These are phyloP conservation scores for Allophyes oxyacanthae DNA, from an alignment of 2,888 invertebrate genomes.

Conservation along the genomic window DNA sequence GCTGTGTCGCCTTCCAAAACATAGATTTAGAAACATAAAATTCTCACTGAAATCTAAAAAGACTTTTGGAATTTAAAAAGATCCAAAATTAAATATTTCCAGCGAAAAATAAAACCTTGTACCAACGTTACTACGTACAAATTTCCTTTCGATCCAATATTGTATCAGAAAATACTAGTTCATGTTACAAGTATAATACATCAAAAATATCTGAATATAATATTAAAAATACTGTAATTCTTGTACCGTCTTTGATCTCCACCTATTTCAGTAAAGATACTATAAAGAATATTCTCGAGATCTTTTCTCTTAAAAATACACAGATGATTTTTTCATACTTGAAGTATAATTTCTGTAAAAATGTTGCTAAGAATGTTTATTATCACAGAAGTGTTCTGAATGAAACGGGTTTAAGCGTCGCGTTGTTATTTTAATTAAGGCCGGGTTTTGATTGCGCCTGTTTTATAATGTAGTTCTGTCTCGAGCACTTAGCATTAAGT, in stretches of 20 bases:
- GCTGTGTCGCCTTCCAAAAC: too few relatives aligned
- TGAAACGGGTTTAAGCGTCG: slow-evolving; percentile 22
- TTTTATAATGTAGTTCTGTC: slow-evolving; percentile 14
- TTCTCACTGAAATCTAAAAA: too few relatives aligned
- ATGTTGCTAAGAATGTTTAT: slow-evolving; percentile 37
- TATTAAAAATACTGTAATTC: slow-evolving; percentile 5
- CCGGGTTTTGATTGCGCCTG: slow-evolving; percentile 21
- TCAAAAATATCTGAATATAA: slow-evolving; percentile 10
- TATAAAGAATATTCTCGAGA: slow-evolving; percentile 13
- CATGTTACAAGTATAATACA: slow-evolving; percentile 11
- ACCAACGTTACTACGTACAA: not conserved
- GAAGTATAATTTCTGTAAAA: slow-evolving; percentile 34
- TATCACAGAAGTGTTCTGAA: slow-evolving; percentile 25
- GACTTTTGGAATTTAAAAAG: not conserved
- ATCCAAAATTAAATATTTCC: too few relatives aligned
- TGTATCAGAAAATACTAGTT: slow-evolving; percentile 21
- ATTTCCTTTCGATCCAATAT: slow-evolving; percentile 17
- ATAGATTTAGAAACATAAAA: too few relatives aligned
- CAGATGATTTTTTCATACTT: slow-evolving; percentile 37
- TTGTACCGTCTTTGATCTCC: not conserved
- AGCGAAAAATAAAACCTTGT: too few relatives aligned
- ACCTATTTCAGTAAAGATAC: slow-evolving; percentile 3
- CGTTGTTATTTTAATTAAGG: slow-evolving; percentile 42
- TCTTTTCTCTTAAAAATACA: too few relatives aligned
- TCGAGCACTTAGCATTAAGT: slow-evolving; percentile 27